These are phyloP conservation scores for Rhagoletis zephyria DNA, from an alignment of 1,140 invertebrate species.

Conservation along the genomic window DNA sequence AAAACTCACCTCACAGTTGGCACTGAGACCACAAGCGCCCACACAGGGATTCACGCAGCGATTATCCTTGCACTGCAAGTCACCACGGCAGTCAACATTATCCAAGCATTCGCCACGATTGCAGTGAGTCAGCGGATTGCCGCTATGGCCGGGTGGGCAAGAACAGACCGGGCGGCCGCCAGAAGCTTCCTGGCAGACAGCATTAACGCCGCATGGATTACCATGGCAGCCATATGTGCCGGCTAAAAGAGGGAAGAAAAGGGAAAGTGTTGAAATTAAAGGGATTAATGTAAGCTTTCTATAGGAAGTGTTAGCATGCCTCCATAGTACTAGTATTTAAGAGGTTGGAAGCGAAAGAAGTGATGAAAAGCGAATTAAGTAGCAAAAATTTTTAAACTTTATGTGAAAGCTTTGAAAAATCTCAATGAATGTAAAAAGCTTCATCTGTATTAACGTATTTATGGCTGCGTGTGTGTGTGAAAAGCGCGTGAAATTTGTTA, in stretches of 20 bases:
- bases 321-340: not conserved
- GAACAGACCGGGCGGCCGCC: constrained; percentile 80
- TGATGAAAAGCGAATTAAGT: too few species aligned
- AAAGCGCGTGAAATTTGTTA: not conserved
- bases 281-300: not conserved
- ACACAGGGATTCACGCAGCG: constrained; percentile 85
- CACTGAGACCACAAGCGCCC: constrained; percentile 82
- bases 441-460: not conserved
- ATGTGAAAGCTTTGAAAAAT: not conserved
- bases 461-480: not conserved
- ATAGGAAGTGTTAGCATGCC: not conserved
- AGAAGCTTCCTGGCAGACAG: constrained; percentile 77
- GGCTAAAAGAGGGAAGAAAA: constrained; percentile 32
- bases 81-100: constrained; percentile 76
- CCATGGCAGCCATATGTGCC: constrained; percentile 66
- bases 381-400: not conserved
- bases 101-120: constrained; percentile 79
- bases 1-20: constrained; percentile 79
- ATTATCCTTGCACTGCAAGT: constrained; percentile 84
- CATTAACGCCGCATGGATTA: constrained; percentile 77
- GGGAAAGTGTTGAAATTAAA: not conserved
- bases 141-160: constrained; percentile 81
- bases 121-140: constrained; percentile 80
- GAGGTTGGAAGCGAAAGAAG: not conserved
- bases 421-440: too few species aligned